Evolutionary conservation across 2,797 vertebrate species (phyloP).

Genomic region (Buphagus erythrorhynchus): DNA sequence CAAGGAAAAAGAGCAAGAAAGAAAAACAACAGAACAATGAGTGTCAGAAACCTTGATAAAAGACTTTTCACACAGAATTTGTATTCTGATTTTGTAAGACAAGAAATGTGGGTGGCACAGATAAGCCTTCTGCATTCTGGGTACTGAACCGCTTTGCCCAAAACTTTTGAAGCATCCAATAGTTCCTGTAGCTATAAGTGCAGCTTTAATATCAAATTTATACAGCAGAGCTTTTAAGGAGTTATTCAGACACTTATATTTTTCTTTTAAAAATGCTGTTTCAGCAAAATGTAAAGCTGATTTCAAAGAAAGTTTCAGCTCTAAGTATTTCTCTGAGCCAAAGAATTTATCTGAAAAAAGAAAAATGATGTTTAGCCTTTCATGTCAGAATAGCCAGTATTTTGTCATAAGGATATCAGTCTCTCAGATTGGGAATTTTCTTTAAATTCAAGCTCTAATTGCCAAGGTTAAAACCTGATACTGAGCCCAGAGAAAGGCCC

Average conservation of each 20-base stretch:
- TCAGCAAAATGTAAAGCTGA: constrained; percentile 16
- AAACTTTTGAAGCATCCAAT: neutral
- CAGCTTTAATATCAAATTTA: constrained; percentile 2
- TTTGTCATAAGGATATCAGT: neutral
- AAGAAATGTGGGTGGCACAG: neutral
- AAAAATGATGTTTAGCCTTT: neutral
- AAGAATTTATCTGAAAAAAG: neutral
- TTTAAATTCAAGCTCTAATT: neutral
- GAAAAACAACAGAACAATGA: neutral
- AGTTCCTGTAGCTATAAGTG: neutral
- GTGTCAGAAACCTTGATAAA: neutral
- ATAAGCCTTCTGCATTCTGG: neutral
- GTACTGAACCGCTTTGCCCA: neutral
- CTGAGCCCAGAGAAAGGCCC: neutral
- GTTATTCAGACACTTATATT: neutral
- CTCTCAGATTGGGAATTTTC: neutral
- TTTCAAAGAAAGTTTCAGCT: constrained; percentile 26
- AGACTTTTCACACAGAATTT: neutral
- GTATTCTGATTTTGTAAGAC: neutral
- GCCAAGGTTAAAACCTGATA: neutral
- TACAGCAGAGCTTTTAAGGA: neutral
- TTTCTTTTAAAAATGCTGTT: neutral
- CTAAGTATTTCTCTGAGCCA: neutral
- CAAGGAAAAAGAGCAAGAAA: neutral
- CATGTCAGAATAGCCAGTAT: neutral